Evolutionary conservation across 1,140 invertebrate genomes (phyloP), one percentile per base, ranked within the genome.

Genomic region (Meloidogyne hapla): DNA sequence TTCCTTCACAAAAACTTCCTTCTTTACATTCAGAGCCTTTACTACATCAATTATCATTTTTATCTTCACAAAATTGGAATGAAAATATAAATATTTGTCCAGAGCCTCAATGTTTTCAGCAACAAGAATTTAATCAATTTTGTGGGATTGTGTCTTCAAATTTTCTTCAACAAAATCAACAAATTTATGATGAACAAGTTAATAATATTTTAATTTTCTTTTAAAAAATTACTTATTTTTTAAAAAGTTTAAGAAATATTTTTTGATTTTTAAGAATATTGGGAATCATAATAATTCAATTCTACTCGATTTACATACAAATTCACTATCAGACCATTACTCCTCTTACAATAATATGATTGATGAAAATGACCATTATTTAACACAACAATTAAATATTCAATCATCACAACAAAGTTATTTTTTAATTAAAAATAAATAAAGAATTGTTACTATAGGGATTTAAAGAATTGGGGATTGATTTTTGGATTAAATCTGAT

Each of bases 41-140:
- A 45, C 2, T 45, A 15, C 18, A 45, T 45, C 9, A 42, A 12
- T 15, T 15, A n/a, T 10, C 9, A 10, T 12, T 10, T 42, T 42
- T 15, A 42, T 42, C 13, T 42, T 42, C 13, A 42, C n/a, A 0
- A 33, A 33, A 6, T 56, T 56, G 48, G 48, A 56, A 56, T 56
- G 48, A 56, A 56, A 56, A 56, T 56, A n/a, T 56, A 56, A 56
- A 56, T 48, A 48, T 48, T 48, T 18, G 15, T 18, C 45, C 15
- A 48, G 18, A 48, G 4, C 9, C 33, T 33, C 33, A 33, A 33
- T 8, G 4, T 56, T n/a, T 56, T n/a, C 48, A 56, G n/a, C 2
- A 56, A 56, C 18, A 56, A n/a, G 48, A 56, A 56, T 56, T 56
- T 56, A 56, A 56, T 56, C 48, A 56, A 56, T 56, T 56, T 56